Evolutionary conservation across 2,888 invertebrate species (phyloP), one percentile per base, ranked within the genome.

Genomic region (Orchesellides sinensis): DNA sequence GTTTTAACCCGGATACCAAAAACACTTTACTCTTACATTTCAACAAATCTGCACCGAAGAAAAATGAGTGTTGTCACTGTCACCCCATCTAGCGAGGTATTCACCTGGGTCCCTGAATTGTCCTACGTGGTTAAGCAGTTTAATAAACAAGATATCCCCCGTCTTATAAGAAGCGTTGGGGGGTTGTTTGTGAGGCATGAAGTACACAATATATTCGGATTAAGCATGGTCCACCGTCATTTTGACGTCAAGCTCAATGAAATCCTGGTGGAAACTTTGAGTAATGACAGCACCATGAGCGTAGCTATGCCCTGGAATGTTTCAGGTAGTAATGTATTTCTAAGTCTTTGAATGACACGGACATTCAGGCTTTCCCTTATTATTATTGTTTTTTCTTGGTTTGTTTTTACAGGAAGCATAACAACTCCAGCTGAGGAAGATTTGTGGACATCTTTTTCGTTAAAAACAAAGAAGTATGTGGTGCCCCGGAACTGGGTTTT

Each of bases 161-260:
- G n/a, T 1, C 25, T 29, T 1, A 69, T 69, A 52, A 27, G 29
- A n/a, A n/a, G 1, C 1, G 19, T 69, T 2, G 69, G 69, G 1
- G 5, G 25, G 19, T 6, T 69, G 0, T 69, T 69, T 69, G 69
- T 69, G 6, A 69, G 52, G 17, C 32, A 69, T 17, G 14, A 49
- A 6, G 49, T 19, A 19, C 27, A 8, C n/a, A 25, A 69, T 6
- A 2, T 25, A 8, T 69, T 69, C 27, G 49, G 69, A 1, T 2
- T 69, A n/a, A 49, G 29, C 29, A 5, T 69, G 6, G 52, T 52
- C 29, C 69, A 69, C 17, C 52, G 69, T 1, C 69, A 69, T 19
- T 69, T 69, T 21, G 29, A 69, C n/a, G 52, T 69, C 52, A 2
- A 27, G 0, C 1, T 6, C 1, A 19, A 8, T 2, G 49, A 49